Evolutionary conservation across 1,140 invertebrate species (phyloP).

Genomic region (Drosophila busckii): DNA sequence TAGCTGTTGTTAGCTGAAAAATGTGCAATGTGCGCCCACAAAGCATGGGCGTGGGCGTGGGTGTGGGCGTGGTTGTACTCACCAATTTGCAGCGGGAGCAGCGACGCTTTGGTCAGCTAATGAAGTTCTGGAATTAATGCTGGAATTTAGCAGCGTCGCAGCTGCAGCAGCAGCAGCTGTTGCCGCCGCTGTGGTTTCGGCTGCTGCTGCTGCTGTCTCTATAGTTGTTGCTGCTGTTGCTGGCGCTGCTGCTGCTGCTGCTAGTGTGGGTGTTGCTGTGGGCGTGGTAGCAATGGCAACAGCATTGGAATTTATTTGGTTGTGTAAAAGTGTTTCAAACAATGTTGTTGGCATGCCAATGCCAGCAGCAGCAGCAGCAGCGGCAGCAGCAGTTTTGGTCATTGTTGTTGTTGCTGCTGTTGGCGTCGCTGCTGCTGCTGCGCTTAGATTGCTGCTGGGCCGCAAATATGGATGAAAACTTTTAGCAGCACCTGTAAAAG

Average conservation of each 20-base stretch:
- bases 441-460: conserved; percentile 40
- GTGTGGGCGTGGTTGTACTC: conserved; percentile 24
- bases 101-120: conserved; percentile 58
- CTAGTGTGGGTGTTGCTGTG: conserved; percentile 26
- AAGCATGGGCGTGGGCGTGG: too few species aligned
- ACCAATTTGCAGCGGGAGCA: conserved; percentile 39
- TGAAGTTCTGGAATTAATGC: conserved; percentile 77
- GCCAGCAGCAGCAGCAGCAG: conserved; percentile 20
- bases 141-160: conserved; percentile 60
- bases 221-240: conserved; percentile 14
- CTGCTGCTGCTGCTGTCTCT: conserved; percentile 22
- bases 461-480: conserved; percentile 75
- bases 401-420: conserved; percentile 24
- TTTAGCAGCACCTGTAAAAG: conserved; percentile 66
- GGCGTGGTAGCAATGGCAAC: conserved; percentile 10
- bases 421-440: conserved; percentile 19
- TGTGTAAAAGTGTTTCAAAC: conserved; percentile 76
- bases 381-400: conserved; percentile 30
- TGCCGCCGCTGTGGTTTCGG: conserved; percentile 16
- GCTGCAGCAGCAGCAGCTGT: conserved; percentile 27
- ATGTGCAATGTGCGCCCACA: background rate
- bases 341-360: conserved; percentile 65
- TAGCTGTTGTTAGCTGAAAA: conserved; percentile 17
- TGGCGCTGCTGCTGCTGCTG: conserved; percentile 27
- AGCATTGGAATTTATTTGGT: conserved; percentile 76